A percentile compares a stretch with the other conserved stretches of the same genome.
These are phyloP conservation scores for Sitta europaea DNA, from an alignment of 2,113 vertebrate species.

Conservation along the genomic window DNA sequence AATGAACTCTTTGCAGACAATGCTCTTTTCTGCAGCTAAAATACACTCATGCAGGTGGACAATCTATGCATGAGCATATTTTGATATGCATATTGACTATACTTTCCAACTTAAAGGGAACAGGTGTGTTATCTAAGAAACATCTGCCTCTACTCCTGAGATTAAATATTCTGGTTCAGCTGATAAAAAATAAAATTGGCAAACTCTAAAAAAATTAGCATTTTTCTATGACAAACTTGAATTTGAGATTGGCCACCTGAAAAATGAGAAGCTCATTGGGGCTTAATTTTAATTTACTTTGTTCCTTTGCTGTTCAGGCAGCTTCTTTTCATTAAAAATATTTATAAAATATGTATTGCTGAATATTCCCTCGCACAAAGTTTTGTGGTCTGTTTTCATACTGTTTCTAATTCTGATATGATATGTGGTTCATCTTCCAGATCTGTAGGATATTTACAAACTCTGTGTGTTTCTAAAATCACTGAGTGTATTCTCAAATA, in stretches of 20 bases:
- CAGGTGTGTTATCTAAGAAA: conserved; percentile 71
- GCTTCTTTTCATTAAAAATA: background rate
- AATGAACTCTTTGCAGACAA: background rate
- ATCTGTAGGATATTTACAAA: background rate
- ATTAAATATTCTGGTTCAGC: conserved; percentile 41
- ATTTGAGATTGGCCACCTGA: conserved; percentile 3
- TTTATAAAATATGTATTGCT: background rate
- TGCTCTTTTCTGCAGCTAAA: background rate
- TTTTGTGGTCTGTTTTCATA: background rate
- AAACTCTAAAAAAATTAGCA: conserved; percentile 33
- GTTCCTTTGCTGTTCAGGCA: background rate
- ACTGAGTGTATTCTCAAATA: background rate
- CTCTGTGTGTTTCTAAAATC: background rate
- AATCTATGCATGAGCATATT: too few relatives aligned
- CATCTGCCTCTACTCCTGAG: conserved; percentile 64
- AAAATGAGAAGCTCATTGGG: background rate
- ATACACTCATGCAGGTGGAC: background rate
- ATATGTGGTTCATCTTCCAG: background rate
- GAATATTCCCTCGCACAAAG: background rate
- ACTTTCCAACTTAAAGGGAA: conserved; percentile 55
- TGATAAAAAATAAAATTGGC: conserved; percentile 33
- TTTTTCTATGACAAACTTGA: conserved; percentile 25
- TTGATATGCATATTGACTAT: conserved; percentile 16
- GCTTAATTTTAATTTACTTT: conserved; percentile 45
- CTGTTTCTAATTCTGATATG: background rate